Evolutionary conservation across 2,888 invertebrate species (phyloP).

Genomic region (Tachystola acroxantha): DNA sequence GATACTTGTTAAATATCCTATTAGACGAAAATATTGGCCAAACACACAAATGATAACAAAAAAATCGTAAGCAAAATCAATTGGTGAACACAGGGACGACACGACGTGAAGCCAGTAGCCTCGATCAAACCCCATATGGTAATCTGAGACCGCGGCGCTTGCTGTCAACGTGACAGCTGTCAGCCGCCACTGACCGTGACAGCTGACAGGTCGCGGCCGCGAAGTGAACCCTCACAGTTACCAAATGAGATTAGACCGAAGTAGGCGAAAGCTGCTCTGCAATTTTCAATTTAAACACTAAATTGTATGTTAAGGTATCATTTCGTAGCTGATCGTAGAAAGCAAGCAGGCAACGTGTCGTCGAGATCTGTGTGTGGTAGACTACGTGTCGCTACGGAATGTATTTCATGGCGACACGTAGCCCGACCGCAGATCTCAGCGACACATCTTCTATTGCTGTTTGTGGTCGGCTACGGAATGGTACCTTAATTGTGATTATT

Average conservation of each 20-base stretch:
- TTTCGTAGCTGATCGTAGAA: too few species aligned
- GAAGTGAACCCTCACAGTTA: conserved; percentile 91
- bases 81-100: conserved; percentile 66
- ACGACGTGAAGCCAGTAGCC: conserved; percentile 64
- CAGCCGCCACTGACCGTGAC: conserved; percentile 30
- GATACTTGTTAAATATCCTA: too few species aligned
- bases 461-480: too few species aligned
- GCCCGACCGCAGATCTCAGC: too few species aligned
- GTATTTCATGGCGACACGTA: too few species aligned
- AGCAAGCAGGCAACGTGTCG: too few species aligned
- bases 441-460: too few species aligned
- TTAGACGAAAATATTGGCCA: conserved; percentile 11
- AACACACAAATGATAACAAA: conserved; percentile 19
- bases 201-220: conserved; percentile 34
- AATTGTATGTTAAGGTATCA: too few species aligned
- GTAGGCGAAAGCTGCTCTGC: conserved; percentile 65
- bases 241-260: conserved; percentile 97
- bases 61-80: conserved; percentile 36
- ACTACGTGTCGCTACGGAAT: too few species aligned
- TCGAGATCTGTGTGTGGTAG: too few species aligned
- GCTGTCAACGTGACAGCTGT: conserved; percentile 29
- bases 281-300: too few species aligned
- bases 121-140: conserved; percentile 91
- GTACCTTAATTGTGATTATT: too few species aligned
- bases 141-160: conserved; percentile 82